Evolutionary conservation across 2,797 vertebrate species (phyloP).

Genomic region (Limosa lapponica): DNA sequence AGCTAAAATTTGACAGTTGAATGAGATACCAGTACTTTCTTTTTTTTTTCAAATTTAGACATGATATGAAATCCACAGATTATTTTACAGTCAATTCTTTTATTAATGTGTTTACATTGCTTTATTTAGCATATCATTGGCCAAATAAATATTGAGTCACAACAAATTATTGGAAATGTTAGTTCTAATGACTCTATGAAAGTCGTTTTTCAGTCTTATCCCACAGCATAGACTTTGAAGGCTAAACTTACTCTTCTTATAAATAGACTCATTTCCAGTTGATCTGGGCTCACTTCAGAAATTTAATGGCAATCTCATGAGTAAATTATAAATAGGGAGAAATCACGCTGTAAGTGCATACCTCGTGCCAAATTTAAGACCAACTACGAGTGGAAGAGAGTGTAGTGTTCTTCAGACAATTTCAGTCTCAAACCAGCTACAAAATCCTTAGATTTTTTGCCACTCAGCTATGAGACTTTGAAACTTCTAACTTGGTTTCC

Average conservation of each 20-base stretch:
- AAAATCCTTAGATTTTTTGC: neutral
- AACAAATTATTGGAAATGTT: neutral
- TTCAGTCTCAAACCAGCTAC: neutral
- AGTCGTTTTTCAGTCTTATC: neutral
- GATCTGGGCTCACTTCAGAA: neutral
- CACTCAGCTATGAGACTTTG: neutral
- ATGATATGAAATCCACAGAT: neutral
- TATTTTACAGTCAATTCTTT: neutral
- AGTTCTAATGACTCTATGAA: neutral
- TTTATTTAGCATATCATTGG: neutral
- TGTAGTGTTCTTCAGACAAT: neutral
- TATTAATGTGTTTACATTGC: neutral
- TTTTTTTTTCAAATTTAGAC: neutral
- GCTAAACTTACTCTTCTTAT: neutral
- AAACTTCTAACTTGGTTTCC: neutral
- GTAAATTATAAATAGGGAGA: neutral
- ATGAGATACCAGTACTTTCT: fast-evolving
- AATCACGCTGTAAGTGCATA: neutral
- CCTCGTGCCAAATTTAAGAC: neutral
- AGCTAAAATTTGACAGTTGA: neutral
- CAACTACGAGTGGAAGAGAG: neutral
- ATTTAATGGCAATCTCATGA: neutral
- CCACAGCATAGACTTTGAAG: neutral
- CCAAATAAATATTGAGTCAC: neutral
- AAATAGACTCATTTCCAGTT: neutral